Evolutionary conservation across 2,888 invertebrate species (phyloP), one percentile per base, ranked within the genome.

Genomic region (Rhodophaea formosa): DNA sequence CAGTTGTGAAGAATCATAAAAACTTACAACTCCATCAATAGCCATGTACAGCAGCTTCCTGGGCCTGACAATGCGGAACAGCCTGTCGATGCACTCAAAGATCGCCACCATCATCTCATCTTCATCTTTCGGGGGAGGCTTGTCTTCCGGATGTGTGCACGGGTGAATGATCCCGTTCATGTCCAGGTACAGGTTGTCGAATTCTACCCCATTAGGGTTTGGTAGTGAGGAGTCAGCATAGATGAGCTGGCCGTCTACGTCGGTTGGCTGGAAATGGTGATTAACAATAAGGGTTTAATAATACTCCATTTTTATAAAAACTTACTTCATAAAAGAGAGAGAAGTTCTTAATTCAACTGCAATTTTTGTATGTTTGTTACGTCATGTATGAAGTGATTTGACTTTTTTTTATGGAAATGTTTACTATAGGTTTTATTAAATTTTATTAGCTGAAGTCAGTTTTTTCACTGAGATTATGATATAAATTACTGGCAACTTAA

Each of bases 121-220:
- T 84, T 99, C 99, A 90, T 98, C 97, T 86, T 97, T 97, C 0
- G 99, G 99, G 0, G 99, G 96, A 1, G 99, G 98, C 61, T 96
- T 97, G 83, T 99, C 97, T 85, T 99, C 99, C 0, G 99, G 99
- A 94, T 99, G 99, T 8, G 99, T 99, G 81, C 99, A 99, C 0
- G 99, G 99, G 92, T 99, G 99, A 73, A 99, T 99, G 68, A 99
- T 99, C 0, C 99, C 99, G 82, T 99, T 99, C 99, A 99, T 99
- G 79, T 99, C 99, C 77, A 99, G 90, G 82, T 99, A 99, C 7
- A 99, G 90, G 87, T 99, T 99, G 87, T 99, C 99, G 92, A 99
- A 99, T 89, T 98, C 98, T 7, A 98, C 92, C 17, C 95, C 96
- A 93, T 99, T 99, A 7, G 99, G 99, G 93, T 99, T 99, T 1